Conservation (phyloP, 2,888 invertebrate species). For the Galerucella calmariensis region DNA sequence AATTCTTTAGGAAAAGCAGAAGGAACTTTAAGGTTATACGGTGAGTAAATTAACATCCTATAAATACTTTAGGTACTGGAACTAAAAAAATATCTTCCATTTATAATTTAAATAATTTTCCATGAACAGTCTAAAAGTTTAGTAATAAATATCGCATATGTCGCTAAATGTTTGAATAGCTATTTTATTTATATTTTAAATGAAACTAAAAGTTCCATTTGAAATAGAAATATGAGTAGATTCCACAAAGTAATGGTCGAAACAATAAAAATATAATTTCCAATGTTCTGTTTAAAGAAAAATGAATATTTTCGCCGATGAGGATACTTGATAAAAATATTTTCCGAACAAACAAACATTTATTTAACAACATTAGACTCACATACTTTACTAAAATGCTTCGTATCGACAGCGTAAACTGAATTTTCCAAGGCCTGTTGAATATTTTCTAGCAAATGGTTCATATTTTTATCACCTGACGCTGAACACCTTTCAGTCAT, state of each 20-base stretch:
- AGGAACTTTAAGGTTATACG: constrained; percentile 78
- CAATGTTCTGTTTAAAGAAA: no score
- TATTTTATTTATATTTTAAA: no score
- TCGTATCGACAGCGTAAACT: constrained; percentile 45
- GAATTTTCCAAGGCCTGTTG: constrained; percentile 52
- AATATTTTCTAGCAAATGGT: constrained; percentile 47
- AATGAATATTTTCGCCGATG: neutral
- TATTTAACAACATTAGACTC: constrained; percentile 1
- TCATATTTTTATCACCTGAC: constrained; percentile 37
- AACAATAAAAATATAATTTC: no score
- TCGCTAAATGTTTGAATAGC: no score
- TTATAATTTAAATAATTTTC: no score
- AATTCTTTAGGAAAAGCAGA: constrained; percentile 84
- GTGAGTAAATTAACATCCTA: constrained; percentile 61
- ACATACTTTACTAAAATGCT: constrained; percentile 8
- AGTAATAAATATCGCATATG: no score
- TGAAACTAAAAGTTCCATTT: no score
- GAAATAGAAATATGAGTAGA: no score
- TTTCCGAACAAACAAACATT: neutral
- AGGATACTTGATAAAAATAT: neutral
- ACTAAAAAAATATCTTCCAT: no score
- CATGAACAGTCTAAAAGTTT: no score
- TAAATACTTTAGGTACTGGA: no score
- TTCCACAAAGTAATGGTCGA: no score
- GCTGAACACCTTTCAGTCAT: constrained; percentile 12